Base-by-base conservation (phyloP, 2,888 invertebrate species). In the Agonopterix subpropinquella region DNA sequence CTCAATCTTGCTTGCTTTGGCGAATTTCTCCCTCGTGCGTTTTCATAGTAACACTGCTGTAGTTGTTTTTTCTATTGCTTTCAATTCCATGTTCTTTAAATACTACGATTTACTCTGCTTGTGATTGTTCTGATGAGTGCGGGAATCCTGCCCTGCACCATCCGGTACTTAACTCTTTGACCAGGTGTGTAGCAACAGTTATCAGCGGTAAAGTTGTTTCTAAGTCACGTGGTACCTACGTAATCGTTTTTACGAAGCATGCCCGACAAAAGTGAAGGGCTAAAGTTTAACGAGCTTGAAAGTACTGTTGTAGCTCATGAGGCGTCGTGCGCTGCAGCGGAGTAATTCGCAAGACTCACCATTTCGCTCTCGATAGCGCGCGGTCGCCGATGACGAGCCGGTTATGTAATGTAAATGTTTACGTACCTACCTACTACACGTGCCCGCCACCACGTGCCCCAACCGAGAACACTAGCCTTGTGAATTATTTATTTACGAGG, bases 401-500 rank as follows among this genome's bases (percentile, higher is more conserved):
- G 81, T 87, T 86, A 80, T 85, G 83, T 84, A 86, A 88, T 84
- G 84, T 83, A 80, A 87, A 86, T 85, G 86, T 87, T 87, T 87
- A 85, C 82, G 80, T 81, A 84, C 82, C 80, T 81, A 84, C 81
- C 80, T 83, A 80, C 77, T 68, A 77, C 86, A 87, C 87, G 86
- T 80, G 81, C 77, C 68, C 68, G 73, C 68, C 59, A 76, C 82
- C 87, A 84, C 86, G 87, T 85, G 84, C 82, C 80, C 80, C 77
- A 77, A 76, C 79, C 71, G 76, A 81, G 82, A 85, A 84, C 84
- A 86, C 87, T 86, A 88, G 87, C 87, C 87, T 88, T 88, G 87
- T 88, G 87, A 88, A 87, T 87, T 88, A 88, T 88, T 87, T 88
- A 88, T 88, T 88, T 88, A 86, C 87, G 87, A 86, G 70, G 67